Evolutionary conservation across 2,888 invertebrate species (phyloP), one percentile per base, ranked within the genome.

Genomic region (Himalopsyche kuldschensis): DNA sequence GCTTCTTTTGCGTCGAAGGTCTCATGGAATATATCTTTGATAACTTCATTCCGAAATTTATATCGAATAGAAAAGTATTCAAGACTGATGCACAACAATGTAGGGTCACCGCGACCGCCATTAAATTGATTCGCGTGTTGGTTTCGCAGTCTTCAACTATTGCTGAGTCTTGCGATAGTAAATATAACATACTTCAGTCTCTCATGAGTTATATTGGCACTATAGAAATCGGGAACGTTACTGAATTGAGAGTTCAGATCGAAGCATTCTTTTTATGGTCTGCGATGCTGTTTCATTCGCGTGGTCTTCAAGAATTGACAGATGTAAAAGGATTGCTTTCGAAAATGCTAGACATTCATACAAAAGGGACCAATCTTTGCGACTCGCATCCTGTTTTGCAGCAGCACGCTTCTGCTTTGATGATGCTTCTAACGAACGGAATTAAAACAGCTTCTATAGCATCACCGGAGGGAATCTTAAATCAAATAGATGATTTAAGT

Each of bases 71-170:
- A 20, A 35, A 47, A 5, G 41, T 32, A 8, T 32, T 69, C 27
- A 81, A 79, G 75, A 82, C 48, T 17, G 77, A 85, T 10, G 78
- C 78, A 27, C 84, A 82, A 31, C 84, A 87, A 84, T 84, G 94
- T 5, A 92, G 93, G 86, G 96, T 97, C 3, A 90, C 96, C 84
- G 89, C 94, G 80, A 91, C 94, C 79, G 96, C 96, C 10, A 88
- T 97, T 24, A 96, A 95, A 88, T 90, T 97, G 4, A 89, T 97
- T 47, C 92, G 97, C 87, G 91, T 96, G 80, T 89, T 97, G 41
- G 92, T 94, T 35, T 91, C 94, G 48, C 93, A 95, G 87, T 93
- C 92, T 76, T 90, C 89, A 87, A 90, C 91, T 85, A 90, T 94
- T 83, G 93, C 93, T 5, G 88, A 89, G 15, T 88, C 90, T 80